Evolutionary conservation across 2,113 vertebrate species (phyloP).

Genomic region (Poicephalus meyeri): DNA sequence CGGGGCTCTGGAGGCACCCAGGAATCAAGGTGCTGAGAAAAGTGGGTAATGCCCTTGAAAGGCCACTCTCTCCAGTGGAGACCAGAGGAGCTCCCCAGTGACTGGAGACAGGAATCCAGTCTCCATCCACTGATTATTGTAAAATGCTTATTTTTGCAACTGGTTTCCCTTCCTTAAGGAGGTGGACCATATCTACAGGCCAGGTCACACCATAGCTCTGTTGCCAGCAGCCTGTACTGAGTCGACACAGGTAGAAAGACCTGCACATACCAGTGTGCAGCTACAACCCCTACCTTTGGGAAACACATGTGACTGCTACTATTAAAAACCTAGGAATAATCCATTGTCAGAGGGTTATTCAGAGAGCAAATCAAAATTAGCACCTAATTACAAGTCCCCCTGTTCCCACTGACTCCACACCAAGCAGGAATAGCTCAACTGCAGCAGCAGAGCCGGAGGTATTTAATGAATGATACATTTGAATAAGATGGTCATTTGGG

Average conservation of each 20-base stretch:
- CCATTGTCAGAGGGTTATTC: neutral
- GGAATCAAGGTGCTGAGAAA: neutral
- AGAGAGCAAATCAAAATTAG: conserved; percentile 11
- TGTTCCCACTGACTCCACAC: neutral
- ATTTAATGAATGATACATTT: conserved; percentile 10
- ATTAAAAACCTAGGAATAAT: neutral
- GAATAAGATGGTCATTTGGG: conserved; percentile 29
- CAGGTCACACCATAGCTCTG: neutral
- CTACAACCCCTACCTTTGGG: neutral
- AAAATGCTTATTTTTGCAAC: neutral
- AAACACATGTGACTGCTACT: neutral
- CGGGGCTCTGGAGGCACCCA: neutral
- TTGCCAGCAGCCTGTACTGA: neutral
- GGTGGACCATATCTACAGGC: neutral
- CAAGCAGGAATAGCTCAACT: neutral
- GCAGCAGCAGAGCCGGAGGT: neutral
- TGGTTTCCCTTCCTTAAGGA: neutral
- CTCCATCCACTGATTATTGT: neutral
- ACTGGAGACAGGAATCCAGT: neutral
- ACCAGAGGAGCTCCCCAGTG: neutral
- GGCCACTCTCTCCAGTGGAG: neutral
- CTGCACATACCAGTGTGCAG: accelerated
- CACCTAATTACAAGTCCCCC: neutral
- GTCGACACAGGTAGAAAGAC: neutral
- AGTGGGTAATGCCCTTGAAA: neutral